These are phyloP conservation scores for Anguilla rostrata DNA, from an alignment of 2,113 vertebrate genomes.

Conservation along the genomic window DNA sequence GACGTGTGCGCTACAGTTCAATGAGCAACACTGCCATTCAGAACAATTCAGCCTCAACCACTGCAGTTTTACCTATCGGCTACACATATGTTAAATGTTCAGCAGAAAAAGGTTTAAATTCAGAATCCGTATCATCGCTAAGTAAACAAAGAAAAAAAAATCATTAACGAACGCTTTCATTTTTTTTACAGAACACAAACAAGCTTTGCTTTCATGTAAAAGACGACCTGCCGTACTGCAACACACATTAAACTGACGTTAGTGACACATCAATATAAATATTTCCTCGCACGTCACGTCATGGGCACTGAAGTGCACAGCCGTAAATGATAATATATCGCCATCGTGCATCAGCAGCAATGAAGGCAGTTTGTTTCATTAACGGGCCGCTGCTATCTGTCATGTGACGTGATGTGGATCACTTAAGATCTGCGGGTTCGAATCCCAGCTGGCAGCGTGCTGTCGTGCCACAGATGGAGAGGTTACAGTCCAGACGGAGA, in stretches of 20 bases:
- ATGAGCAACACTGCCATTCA: neutral
- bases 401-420: neutral
- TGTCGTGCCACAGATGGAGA: neutral
- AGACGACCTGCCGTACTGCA: neutral
- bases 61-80: neutral
- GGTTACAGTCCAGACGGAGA: neutral
- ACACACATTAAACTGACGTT: neutral
- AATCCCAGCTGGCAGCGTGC: neutral
- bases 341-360: neutral
- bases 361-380: neutral
- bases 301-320: neutral
- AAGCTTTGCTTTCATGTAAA: neutral
- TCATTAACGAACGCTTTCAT: neutral
- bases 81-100: neutral
- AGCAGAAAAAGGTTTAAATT: too few relatives aligned
- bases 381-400: neutral
- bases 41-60: neutral
- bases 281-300: neutral
- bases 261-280: neutral
- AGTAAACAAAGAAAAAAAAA: neutral
- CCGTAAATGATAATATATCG: neutral
- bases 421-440: neutral
- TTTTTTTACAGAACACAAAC: neutral
- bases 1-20: neutral
- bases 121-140: neutral